Evolutionary conservation across 2,888 invertebrate genomes (phyloP).

Genomic region (Mechanitis messenoides): DNA sequence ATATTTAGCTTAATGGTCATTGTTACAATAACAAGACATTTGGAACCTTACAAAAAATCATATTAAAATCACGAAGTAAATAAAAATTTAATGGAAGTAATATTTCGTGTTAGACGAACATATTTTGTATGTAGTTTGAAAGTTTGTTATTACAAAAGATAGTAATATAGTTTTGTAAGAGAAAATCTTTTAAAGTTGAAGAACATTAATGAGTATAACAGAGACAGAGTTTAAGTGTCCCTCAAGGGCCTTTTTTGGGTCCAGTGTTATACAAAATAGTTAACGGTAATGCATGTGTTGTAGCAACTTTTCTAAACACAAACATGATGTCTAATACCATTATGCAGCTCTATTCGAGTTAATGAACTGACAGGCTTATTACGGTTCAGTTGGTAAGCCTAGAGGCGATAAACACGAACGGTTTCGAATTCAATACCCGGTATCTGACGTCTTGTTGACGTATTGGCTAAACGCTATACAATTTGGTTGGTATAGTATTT

Average conservation of each 20-base stretch:
- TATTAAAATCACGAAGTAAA: conserved; percentile 6
- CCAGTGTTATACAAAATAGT: neutral
- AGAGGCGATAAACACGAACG: conserved; percentile 30
- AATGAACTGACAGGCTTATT: conserved; percentile 33
- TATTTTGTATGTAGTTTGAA: neutral
- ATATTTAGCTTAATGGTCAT: conserved; percentile 24
- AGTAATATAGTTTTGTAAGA: neutral
- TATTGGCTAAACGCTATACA: conserved; percentile 14
- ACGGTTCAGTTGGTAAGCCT: conserved; percentile 32
- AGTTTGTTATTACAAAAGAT: too few relatives aligned
- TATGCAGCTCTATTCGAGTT: conserved; percentile 26
- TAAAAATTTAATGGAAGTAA: conserved; percentile 3
- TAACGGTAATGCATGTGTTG: conserved; percentile 6
- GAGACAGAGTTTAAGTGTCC: neutral
- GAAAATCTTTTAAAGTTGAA: neutral
- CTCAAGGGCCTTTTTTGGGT: conserved; percentile 4
- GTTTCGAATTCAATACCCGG: conserved; percentile 30
- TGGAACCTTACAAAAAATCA: conserved; percentile 11
- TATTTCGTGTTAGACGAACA: neutral
- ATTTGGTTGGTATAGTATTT: conserved; percentile 2
- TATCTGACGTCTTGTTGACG: conserved; percentile 28
- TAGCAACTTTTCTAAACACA: conserved; percentile 14
- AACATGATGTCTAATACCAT: conserved; percentile 25
- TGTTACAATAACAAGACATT: conserved; percentile 18
- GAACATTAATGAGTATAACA: neutral